A percentile compares a stretch with the other conserved stretches of the same genome.
phyloP scores from a whole-genome alignment of 2,888 invertebrate species.

The Heteromurus nitidus region DNA sequence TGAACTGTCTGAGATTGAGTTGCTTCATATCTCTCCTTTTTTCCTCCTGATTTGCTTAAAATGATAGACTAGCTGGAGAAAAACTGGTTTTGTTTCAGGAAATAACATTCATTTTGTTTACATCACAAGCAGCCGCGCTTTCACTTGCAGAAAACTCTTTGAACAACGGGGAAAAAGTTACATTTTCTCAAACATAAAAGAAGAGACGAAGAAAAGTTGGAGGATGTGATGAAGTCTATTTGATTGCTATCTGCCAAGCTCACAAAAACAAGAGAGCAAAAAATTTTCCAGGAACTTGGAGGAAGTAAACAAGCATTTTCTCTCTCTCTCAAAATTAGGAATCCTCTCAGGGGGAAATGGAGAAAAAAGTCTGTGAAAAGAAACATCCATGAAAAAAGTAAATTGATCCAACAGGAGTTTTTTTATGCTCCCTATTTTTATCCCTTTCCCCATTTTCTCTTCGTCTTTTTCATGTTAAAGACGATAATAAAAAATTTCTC shows the following conservation, averaged over 20 bases:
- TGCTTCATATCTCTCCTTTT: background rate
- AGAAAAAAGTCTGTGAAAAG: background rate
- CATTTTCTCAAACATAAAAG: background rate
- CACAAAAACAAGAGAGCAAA: background rate
- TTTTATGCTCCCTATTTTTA: no score
- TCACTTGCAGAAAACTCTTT: conserved; percentile 13
- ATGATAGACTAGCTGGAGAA: background rate
- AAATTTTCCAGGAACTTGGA: background rate
- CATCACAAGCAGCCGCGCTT: conserved; percentile 7
- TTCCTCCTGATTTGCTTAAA: conserved; percentile 17
- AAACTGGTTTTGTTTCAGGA: conserved; percentile 34
- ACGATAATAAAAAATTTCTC: no score
- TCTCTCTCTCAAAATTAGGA: background rate
- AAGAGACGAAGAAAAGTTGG: background rate
- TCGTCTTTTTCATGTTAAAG: no score
- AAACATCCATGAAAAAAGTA: background rate
- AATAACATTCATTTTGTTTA: conserved; percentile 45
- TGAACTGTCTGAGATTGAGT: conserved; percentile 1
- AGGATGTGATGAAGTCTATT: background rate
- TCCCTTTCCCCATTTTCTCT: no score
- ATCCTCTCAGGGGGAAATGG: background rate
- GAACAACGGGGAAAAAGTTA: conserved; percentile 8
- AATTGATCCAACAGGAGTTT: no score
- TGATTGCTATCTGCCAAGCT: background rate
- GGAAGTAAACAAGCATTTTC: conserved; percentile 3